Evolutionary conservation across 2,113 vertebrate species (phyloP).

Genomic region (Cavia aperea): DNA sequence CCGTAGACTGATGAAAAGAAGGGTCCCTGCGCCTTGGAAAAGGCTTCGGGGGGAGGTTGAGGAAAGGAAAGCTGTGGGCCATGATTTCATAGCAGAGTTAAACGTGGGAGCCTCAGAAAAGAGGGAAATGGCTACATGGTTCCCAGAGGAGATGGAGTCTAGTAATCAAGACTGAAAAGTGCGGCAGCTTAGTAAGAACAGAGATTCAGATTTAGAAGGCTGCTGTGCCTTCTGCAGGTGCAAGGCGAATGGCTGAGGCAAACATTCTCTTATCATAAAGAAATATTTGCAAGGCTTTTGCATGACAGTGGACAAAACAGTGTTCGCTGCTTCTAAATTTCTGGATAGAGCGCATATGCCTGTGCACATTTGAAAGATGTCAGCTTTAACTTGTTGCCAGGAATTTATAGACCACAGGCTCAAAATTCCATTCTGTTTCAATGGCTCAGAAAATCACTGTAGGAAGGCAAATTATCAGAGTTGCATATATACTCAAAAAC

Average conservation of each 20-base stretch:
- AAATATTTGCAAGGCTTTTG: neutral
- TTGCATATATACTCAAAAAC: neutral
- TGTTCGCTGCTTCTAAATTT: slow-evolving; percentile 2
- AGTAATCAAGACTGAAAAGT: neutral
- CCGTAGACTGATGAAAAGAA: neutral
- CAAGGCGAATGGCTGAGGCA: neutral
- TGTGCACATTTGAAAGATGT: neutral
- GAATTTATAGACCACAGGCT: neutral
- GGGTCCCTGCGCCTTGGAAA: neutral
- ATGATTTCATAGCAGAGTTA: neutral
- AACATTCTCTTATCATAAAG: neutral
- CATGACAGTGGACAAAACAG: neutral
- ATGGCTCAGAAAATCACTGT: neutral
- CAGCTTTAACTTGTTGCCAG: neutral
- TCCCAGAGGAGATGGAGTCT: neutral
- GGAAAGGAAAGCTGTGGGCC: neutral
- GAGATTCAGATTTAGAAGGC: neutral
- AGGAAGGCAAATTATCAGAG: neutral
- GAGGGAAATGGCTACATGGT: no score
- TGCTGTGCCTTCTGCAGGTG: neutral
- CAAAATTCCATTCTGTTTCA: neutral
- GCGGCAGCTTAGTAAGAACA: neutral
- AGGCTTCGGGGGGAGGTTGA: neutral
- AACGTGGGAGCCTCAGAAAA: neutral
- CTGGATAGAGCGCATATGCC: neutral